Evolutionary conservation across 1,140 invertebrate genomes (phyloP), one percentile per base, ranked within the genome.

Genomic region (Leptinotarsa lineolata): DNA sequence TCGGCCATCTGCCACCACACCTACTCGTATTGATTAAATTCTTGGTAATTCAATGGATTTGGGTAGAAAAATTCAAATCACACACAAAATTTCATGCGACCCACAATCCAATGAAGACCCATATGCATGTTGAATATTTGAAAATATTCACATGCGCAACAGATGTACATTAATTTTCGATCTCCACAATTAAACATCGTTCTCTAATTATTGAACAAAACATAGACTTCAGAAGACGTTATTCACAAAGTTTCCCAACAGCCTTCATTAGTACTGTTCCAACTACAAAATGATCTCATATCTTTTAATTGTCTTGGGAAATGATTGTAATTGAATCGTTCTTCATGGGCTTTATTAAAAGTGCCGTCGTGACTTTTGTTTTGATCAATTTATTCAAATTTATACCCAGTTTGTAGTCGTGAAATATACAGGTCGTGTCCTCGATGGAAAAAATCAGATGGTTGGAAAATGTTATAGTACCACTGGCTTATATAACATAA

Each of bases 221-320:
- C 48, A 3, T 54, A 16, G 48, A 18, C 48, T 54, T 16, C 48
- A 18, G 48, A 39, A 54, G 48, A 54, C 48, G 16, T 54, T 54
- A 54, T 54, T 54, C 48, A 54, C 48, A 54, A 54, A 18, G n/a
- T 54, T 54, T 54, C 48, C n/a, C 48, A 54, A 54, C 48, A 54
- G 15, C 13, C 15, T 54, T 54, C 48, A 54, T 54, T 54, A 54
- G 48, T 54, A 18, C 48, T 54, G n/a, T 54, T 54, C 16, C 16
- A 54, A 54, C 48, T 54, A 54, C 48, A 54, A 54, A 54, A 54
- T 54, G 48, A 54, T 54, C 48, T 54, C 48, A 54, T 54, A 54
- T 54, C 48, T 54, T 54, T 54, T 54, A 54, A 54, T 54, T 54
- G 48, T 54, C 48, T 54, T 54, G 48, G 48, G 48, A 54, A 54